Percentiles rank a stretch among this genome's conserved stretches.
Evolutionary conservation across 2,888 invertebrate genomes (phyloP).

Genomic region (Harpagoxenus sublaevis): DNA sequence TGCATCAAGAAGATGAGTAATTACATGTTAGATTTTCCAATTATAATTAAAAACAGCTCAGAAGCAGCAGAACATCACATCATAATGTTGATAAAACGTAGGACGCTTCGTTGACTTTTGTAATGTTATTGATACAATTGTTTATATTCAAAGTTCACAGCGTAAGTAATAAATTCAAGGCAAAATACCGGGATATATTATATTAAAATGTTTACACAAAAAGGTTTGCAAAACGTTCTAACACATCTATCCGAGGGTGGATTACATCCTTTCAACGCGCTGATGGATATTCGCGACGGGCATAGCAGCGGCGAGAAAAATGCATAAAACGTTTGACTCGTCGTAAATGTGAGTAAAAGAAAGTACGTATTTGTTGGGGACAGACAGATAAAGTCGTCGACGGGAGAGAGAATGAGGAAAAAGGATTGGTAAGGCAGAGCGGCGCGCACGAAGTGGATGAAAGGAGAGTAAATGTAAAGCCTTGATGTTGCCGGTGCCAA

Average conservation of each 20-base stretch:
- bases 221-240: conserved; percentile 4
- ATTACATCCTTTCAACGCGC: neutral
- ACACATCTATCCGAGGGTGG: neutral
- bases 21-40: neutral
- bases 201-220: neutral
- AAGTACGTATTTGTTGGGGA: conserved; percentile 32
- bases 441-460: conserved; percentile 20
- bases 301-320: neutral
- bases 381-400: conserved; percentile 47
- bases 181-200: neutral
- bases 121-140: neutral
- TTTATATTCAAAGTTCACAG: neutral
- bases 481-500: conserved; percentile 32
- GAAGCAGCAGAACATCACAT: neutral
- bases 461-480: conserved; percentile 63
- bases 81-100: neutral
- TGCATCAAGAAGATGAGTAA: neutral
- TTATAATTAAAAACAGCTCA: neutral
- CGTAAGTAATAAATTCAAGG: neutral
- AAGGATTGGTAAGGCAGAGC: conserved; percentile 35
- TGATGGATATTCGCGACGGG: neutral
- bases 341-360: conserved; percentile 61
- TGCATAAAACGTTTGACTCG: conserved; percentile 44
- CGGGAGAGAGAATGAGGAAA: conserved; percentile 59
- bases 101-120: neutral